Evolutionary conservation across 2,113 vertebrate species (phyloP).

Genomic region (Pogonocichla stellata): DNA sequence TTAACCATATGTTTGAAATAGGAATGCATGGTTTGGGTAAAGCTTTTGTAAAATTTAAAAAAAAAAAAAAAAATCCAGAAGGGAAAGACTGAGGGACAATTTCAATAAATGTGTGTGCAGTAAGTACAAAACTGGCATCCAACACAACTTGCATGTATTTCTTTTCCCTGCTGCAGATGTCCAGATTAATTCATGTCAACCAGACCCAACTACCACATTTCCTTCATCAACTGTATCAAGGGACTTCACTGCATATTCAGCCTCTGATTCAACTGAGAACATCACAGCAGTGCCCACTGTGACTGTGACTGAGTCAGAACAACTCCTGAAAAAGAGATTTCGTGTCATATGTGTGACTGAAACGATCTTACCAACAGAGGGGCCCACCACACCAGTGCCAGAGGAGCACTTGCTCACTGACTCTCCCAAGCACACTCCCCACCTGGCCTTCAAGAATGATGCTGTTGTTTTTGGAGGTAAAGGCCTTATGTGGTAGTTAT

Average conservation of each 20-base stretch:
- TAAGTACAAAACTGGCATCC: neutral
- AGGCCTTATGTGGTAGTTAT: neutral
- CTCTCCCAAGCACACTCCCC: neutral
- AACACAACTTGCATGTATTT: neutral
- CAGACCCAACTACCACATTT: conserved; percentile 23
- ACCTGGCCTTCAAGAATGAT: conserved; percentile 54
- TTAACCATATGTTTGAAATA: neutral
- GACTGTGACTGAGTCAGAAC: neutral
- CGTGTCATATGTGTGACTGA: conserved; percentile 65
- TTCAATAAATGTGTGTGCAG: neutral
- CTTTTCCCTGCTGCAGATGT: conserved; percentile 55
- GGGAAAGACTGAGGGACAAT: neutral
- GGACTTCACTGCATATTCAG: neutral
- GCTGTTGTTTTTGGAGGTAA: conserved; percentile 77
- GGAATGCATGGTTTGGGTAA: neutral
- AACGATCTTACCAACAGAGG: conserved; percentile 13
- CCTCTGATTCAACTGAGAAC: neutral
- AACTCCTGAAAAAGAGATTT: neutral
- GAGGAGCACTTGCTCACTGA: neutral
- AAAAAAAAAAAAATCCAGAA: neutral
- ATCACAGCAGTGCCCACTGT: neutral
- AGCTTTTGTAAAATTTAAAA: neutral
- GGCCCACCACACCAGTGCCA: neutral
- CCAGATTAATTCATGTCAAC: conserved; percentile 72
- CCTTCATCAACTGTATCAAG: neutral